A percentile compares a stretch with the other conserved stretches of the same genome.
These are phyloP conservation scores for Sesia apiformis DNA, from an alignment of 2,888 invertebrate genomes.

Conservation along the genomic window DNA sequence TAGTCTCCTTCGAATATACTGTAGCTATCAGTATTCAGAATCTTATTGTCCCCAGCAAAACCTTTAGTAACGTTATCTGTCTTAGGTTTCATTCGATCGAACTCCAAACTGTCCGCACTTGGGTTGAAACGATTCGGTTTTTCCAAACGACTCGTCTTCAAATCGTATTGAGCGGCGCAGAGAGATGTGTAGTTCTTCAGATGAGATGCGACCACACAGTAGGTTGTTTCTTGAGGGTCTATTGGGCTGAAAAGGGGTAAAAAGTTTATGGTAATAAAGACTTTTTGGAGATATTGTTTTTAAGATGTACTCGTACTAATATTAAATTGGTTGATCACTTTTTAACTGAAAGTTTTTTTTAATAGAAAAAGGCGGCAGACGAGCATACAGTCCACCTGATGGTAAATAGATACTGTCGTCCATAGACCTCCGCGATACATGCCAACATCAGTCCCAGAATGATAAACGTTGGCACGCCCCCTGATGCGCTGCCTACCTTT, in stretches of 20 bases:
- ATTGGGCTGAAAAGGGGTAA: slow-evolving; percentile 43
- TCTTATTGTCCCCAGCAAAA: background rate
- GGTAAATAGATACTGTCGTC: too few relatives aligned
- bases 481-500: too few relatives aligned
- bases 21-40: background rate
- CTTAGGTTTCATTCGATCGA: slow-evolving; percentile 11
- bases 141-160: slow-evolving; percentile 31
- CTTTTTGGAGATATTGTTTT: too few relatives aligned
- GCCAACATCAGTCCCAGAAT: too few relatives aligned
- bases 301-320: too few relatives aligned
- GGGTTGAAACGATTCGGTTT: slow-evolving; percentile 3
- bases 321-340: too few relatives aligned
- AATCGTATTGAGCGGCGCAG: slow-evolving; percentile 55
- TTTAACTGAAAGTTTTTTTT: too few relatives aligned
- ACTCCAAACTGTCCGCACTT: background rate
- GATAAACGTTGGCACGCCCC: too few relatives aligned
- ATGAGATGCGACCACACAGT: slow-evolving; percentile 60
- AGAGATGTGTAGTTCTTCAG: slow-evolving; percentile 58
- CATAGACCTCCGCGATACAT: too few relatives aligned
- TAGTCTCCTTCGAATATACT: slow-evolving; percentile 34
- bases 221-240: slow-evolving; percentile 58
- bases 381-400: too few relatives aligned
- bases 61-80: background rate
- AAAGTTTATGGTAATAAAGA: too few relatives aligned
- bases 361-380: too few relatives aligned